Percentiles rank a stretch among this genome's conserved stretches.
Evolutionary conservation across 2,888 invertebrate genomes (phyloP).

Genomic region (Aphidoletes aphidimyza): DNA sequence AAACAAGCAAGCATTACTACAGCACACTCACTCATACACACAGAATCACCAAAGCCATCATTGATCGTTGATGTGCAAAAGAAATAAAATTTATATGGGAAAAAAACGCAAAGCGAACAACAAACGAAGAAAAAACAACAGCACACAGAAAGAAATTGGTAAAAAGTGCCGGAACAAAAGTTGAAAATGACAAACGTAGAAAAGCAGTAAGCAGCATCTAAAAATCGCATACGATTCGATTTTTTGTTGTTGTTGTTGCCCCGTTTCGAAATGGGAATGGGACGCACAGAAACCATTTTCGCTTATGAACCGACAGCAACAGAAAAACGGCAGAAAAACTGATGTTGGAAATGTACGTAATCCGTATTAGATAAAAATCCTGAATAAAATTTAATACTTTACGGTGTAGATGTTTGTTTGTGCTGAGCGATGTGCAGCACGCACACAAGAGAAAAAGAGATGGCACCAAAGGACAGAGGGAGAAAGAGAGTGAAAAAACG

Average conservation of each 20-base stretch:
- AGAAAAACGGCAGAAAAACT: neutral
- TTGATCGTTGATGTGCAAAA: no score
- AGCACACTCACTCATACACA: neutral
- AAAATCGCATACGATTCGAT: constrained; percentile 45
- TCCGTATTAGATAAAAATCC: constrained; percentile 52
- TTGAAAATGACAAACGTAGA: constrained; percentile 36
- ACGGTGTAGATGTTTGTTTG: constrained; percentile 33
- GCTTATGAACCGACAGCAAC: neutral
- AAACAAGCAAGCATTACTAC: constrained; percentile 4
- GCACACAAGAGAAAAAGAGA: no score
- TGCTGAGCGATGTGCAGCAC: constrained; percentile 35
- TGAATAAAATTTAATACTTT: constrained; percentile 53
- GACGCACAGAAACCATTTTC: neutral
- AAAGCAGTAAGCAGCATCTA: neutral
- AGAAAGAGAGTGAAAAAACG: no score
- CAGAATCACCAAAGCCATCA: neutral
- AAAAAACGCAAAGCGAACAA: no score
- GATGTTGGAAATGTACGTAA: constrained; percentile 36
- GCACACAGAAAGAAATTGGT: neutral
- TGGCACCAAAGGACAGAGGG: no score
- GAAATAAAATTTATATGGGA: no score
- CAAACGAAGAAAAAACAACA: neutral
- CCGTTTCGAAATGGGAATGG: no score
- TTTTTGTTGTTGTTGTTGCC: neutral
- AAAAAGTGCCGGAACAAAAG: neutral